Base-by-base conservation (phyloP, 1,140 invertebrate genomes). In the Cheumatopsyche charites region DNA sequence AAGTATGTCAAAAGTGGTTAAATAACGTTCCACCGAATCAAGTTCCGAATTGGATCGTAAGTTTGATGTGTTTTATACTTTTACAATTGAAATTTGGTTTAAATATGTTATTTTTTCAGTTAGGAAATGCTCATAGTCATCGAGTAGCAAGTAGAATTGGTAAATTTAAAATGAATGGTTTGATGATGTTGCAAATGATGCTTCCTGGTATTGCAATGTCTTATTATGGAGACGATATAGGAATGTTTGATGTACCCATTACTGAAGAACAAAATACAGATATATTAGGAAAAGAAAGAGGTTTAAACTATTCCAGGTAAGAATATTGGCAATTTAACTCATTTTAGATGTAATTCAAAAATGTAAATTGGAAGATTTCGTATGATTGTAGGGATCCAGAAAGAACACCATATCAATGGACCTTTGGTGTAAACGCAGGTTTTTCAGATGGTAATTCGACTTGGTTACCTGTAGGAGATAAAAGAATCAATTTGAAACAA, bases 391-490 rank as follows among this genome's bases (percentile, higher is more conserved):
- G 91, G 42, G 91, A 93, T 79, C 88, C 90, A 0, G 87, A 86
- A 29, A 82, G 93, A 45, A 90, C 91, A 0, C 91, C 93, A 0
- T 94, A 89, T 81, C 92, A 92, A 75, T 95, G 93, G 93, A 86
- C 89, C 74, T 82, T 83, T 72, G 82, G 83, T 0, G 78, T 74
- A 0, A 88, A 88, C 77, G 91, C 91, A 6, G 92, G 92, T 3
- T 90, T 90, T 73, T 89, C 85, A 15, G 87, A 81, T 0, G 83
- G 77, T 36, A 76, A 70, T 4, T 84, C 78, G 49, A 88, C 90
- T 0, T 92, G 91, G 90, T 71, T 92, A 26, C 90, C 90, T 0
- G 83, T 91, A 0, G 84, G 87, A 41, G 43, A 77, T 0, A 86
- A 90, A 73, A 91, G 89, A 1, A 75, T 89, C 4, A 92, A 92